phyloP scores from a whole-genome alignment of 1,140 invertebrate genomes.

The Drosophila neocordata region DNA sequence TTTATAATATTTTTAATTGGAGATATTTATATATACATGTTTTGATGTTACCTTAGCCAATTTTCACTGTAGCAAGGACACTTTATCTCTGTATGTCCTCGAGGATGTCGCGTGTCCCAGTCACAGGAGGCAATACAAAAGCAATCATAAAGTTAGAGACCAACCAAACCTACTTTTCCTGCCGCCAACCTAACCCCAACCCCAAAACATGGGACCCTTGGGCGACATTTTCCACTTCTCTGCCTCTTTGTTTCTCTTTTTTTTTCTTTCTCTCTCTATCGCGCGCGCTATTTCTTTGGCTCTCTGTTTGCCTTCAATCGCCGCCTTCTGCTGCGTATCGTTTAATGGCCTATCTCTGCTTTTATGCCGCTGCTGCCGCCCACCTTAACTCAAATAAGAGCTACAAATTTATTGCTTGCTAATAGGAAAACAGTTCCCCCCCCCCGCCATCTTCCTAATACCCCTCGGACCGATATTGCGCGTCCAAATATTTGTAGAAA shows the following conservation, averaged over 20 bases:
- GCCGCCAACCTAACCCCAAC: constrained; percentile 2
- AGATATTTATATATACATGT: constrained; percentile 15
- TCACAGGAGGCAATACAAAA: constrained; percentile 67
- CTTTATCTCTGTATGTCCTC: constrained; percentile 39
- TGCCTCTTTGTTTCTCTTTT: constrained; percentile 2
- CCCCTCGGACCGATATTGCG: background rate
- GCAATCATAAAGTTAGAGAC: constrained; percentile 75
- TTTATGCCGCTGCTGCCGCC: constrained; percentile 21
- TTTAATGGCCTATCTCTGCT: constrained; percentile 9
- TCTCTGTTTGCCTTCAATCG: constrained; percentile 11
- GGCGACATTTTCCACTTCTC: constrained; percentile 42
- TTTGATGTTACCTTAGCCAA: constrained; percentile 30
- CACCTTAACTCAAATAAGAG: constrained; percentile 26
- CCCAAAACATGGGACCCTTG: constrained; percentile 43
- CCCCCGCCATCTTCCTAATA: background rate
- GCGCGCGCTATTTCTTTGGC: background rate
- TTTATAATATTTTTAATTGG: too few species aligned
- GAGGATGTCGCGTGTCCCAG: constrained; percentile 35
- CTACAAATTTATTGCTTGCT: constrained; percentile 62
- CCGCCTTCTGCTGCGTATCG: constrained; percentile 10
- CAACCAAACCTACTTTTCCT: constrained; percentile 32
- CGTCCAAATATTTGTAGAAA: background rate
- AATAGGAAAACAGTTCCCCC: constrained; percentile 52
- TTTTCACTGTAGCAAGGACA: constrained; percentile 38
- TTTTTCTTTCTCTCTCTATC: background rate